Conservation (phyloP, 53 echinoderm and acorn worm species). For the Actinopyga echinites region DNA sequence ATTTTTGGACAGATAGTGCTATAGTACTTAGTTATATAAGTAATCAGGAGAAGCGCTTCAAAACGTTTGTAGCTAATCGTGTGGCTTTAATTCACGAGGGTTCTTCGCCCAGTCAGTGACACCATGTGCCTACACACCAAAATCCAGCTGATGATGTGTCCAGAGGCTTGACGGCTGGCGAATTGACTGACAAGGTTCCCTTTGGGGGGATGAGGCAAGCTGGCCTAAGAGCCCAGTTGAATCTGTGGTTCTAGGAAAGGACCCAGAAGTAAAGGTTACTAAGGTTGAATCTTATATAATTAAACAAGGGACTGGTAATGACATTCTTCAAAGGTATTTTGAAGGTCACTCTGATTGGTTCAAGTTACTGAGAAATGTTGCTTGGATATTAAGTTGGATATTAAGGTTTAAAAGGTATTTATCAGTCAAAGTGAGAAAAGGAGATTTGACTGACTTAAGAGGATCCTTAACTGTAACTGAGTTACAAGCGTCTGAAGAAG, state of each 20-base stretch:
- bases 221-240: too few relatives aligned
- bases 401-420: conserved; percentile 7
- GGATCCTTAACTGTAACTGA: background rate
- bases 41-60: conserved; percentile 29
- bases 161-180: conserved; percentile 39
- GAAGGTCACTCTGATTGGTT: too few relatives aligned
- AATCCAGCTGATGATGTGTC: conserved; percentile 64
- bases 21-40: conserved; percentile 48
- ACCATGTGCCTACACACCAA: background rate
- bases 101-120: conserved; percentile 31
- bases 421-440: background rate
- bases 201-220: background rate
- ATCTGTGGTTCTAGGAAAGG: too few relatives aligned
- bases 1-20: conserved; percentile 56
- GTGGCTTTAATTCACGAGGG: conserved; percentile 29
- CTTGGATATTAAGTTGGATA: conserved; percentile 51
- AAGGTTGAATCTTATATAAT: too few relatives aligned
- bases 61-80: conserved; percentile 59
- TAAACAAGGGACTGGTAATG: too few relatives aligned
- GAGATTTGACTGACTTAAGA: background rate
- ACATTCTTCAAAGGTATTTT: background rate
- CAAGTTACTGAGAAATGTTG: conserved; percentile 38
- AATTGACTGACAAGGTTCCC: conserved; percentile 42
- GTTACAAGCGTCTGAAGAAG: background rate
- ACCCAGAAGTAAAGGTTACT: too few relatives aligned